Evolutionary conservation across 2,888 invertebrate genomes (phyloP).

Genomic region (Palloptera scutellata): DNA sequence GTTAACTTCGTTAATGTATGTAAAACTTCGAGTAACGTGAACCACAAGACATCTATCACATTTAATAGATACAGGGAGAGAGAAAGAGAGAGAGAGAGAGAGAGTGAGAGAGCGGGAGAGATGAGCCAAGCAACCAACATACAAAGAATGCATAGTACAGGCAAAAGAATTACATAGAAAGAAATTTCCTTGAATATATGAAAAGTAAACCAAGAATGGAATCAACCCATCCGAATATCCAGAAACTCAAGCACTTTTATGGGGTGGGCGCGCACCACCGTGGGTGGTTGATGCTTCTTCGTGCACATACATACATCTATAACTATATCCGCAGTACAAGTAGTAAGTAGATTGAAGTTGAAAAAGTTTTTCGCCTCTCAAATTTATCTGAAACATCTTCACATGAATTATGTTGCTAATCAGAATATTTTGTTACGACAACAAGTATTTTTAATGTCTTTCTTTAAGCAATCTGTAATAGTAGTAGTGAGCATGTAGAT

Average conservation of each 20-base stretch:
- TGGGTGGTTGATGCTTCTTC: too few relatives aligned
- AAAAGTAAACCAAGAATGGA: too few relatives aligned
- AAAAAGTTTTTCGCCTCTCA: slow-evolving; percentile 28
- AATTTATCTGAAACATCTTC: slow-evolving; percentile 34
- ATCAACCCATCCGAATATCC: too few relatives aligned
- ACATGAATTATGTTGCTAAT: slow-evolving; percentile 41
- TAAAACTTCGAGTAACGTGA: slow-evolving; percentile 26
- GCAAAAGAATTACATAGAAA: neutral
- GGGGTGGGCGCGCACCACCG: too few relatives aligned
- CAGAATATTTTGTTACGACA: slow-evolving; percentile 42
- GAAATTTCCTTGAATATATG: neutral
- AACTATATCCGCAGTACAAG: too few relatives aligned
- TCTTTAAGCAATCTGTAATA: slow-evolving; percentile 9
- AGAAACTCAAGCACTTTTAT: too few relatives aligned
- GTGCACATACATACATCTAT: too few relatives aligned
- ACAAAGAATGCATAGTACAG: slow-evolving; percentile 14
- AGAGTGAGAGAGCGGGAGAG: too few relatives aligned
- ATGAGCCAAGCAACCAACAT: neutral
- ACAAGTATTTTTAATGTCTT: slow-evolving; percentile 38
- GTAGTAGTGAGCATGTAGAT: too few relatives aligned
- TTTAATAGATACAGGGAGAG: neutral
- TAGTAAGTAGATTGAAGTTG: neutral
- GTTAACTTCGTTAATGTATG: slow-evolving; percentile 24
- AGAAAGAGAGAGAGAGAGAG: too few relatives aligned
- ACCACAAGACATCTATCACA: slow-evolving; percentile 16